Evolutionary conservation across 37 sponge, comb jelly and placozoan species (phyloP), one percentile per base, ranked within the genome.

Genomic region (Lycopodina hypogea): DNA sequence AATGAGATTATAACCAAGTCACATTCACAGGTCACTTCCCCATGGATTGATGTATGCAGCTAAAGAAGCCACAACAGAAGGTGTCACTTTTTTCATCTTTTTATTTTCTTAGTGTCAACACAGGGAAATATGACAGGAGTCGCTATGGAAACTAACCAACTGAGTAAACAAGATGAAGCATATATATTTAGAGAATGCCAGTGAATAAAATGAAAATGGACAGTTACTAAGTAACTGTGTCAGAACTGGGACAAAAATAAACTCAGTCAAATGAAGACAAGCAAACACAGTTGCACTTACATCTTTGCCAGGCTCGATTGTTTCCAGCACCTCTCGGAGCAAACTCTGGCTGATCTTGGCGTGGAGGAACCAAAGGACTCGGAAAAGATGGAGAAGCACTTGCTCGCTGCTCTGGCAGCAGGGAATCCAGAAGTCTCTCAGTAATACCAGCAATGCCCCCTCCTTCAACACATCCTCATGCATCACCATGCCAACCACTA

Each of bases 391-490:
- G 22, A 91, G 59, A 37, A 91, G 67, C 35, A 68, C 80, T 4
- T 75, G 63, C 51, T 91, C 92, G 12, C 67, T 72, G 60, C 73
- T 61, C 50, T 60, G 72, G 50, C 76, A 66, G 53, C 92, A 91
- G 0, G 84, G 80, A 42, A 91, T 35, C 69, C 82, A 91, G 42
- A 91, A 91, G 22, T 87, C 78, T 42, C 67, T 79, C 38, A 91
- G 36, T 1, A 91, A 71, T 9, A 61, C 19, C 50, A 58, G 48
- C 23, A 80, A 37, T 2, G 56, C 68, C 12, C 71, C 42, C 48
- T 84, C 88, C 12, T 66, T 52, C 29, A 91, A 22, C 23, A 51
- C 18, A 14, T 78, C 81, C 4, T 69, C 23, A 8, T 79, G 70
- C 0, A 29, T 26, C 29, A 29, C 60, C 56, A 90, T 11, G 21